These are phyloP conservation scores for Scaptomyza flava DNA, from an alignment of 2,888 invertebrate genomes.

Conservation along the genomic window DNA sequence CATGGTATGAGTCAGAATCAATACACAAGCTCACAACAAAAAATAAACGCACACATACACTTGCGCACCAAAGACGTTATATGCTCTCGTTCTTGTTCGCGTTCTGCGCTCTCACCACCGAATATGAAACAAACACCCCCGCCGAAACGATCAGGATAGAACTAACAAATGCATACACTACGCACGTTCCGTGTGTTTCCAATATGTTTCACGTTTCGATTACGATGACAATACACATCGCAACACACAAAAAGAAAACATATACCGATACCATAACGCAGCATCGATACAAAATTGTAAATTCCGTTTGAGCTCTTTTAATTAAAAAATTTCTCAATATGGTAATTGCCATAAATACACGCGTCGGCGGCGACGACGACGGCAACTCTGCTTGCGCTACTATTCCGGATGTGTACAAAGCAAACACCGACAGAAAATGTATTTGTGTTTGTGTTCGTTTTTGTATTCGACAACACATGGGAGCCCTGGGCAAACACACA, in stretches of 20 bases:
- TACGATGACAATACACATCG: conserved; percentile 29
- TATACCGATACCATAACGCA: conserved; percentile 8
- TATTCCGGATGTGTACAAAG: conserved; percentile 79
- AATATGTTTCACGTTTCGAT: conserved; percentile 25
- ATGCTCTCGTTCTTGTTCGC: conserved; percentile 25
- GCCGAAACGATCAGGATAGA: conserved; percentile 32
- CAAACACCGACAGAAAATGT: conserved; percentile 53
- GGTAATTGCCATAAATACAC: conserved; percentile 75
- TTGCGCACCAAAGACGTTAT: conserved; percentile 4
- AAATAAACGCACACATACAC: neutral
- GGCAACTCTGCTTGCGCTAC: conserved; percentile 55
- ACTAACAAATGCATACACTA: conserved; percentile 10
- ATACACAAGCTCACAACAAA: conserved; percentile 15
- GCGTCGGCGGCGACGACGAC: conserved; percentile 57
- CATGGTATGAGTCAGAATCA: conserved; percentile 45
- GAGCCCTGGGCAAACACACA: conserved; percentile 30
- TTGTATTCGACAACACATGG: conserved; percentile 53
- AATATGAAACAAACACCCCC: conserved; percentile 37
- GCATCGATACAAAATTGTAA: conserved; percentile 8
- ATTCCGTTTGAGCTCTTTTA: conserved; percentile 47
- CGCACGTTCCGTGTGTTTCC: conserved; percentile 5
- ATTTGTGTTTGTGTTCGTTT: conserved; percentile 3
- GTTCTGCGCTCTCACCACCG: conserved; percentile 18
- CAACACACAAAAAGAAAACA: neutral
- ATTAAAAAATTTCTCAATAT: conserved; percentile 80